These are phyloP conservation scores for Anabas testudineus DNA, from an alignment of 2,797 vertebrate genomes.

Conservation along the genomic window DNA sequence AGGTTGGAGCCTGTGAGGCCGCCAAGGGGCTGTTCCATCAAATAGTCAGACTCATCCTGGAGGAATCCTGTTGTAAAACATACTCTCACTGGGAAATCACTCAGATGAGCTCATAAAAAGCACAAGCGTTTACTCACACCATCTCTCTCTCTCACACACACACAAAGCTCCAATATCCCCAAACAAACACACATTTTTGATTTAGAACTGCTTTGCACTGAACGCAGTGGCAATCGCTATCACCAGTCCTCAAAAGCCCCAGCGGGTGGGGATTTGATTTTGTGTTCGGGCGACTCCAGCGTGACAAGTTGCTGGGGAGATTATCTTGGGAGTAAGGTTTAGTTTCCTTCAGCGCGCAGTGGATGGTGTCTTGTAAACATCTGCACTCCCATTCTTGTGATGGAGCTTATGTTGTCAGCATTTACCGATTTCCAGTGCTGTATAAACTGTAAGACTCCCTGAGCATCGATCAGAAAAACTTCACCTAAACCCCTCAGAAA, in stretches of 20 bases:
- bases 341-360: constrained; percentile 24
- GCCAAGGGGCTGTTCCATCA: constrained; percentile 60
- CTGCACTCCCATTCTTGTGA: constrained; percentile 23
- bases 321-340: constrained; percentile 50
- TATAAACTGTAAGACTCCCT: background rate
- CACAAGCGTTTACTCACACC: constrained; percentile 37
- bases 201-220: constrained; percentile 25
- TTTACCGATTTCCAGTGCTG: constrained; percentile 4
- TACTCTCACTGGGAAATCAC: constrained; percentile 71
- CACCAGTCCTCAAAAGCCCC: constrained; percentile 25
- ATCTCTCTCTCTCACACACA: background rate
- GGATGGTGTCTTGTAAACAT: constrained; percentile 39
- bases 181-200: constrained; percentile 31
- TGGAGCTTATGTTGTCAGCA: constrained; percentile 1
- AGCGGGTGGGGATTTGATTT: constrained; percentile 43
- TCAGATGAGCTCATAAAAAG: constrained; percentile 72
- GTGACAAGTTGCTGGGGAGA: constrained; percentile 37
- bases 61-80: constrained; percentile 79
- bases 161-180: background rate
- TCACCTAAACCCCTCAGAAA: no score
- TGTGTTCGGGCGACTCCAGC: constrained; percentile 35
- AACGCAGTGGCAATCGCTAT: constrained; percentile 30
- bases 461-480: background rate
- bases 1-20: constrained; percentile 70
- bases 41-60: constrained; percentile 73